phyloP scores from a whole-genome alignment of 2,888 invertebrate genomes.

The Drosophila demipolita region DNA sequence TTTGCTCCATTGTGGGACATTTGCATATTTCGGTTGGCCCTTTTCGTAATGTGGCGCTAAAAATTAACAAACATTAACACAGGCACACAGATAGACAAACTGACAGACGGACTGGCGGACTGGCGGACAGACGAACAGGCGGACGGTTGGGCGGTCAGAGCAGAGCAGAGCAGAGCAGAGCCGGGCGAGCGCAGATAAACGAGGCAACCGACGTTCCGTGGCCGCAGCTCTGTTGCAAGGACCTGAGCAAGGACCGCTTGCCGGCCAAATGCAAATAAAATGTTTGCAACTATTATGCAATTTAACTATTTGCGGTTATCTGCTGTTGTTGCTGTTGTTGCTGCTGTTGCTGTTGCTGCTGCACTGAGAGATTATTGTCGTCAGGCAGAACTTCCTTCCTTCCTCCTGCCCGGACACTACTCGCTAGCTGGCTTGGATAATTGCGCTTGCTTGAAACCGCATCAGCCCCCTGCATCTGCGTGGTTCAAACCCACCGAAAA shows the following conservation, averaged over 20 bases:
- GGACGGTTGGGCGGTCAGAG: neutral
- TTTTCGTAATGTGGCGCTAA: slow-evolving; percentile 49
- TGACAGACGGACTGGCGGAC: neutral
- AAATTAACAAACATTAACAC: slow-evolving; percentile 69
- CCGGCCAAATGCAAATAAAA: slow-evolving; percentile 60
- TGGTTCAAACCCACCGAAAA: slow-evolving; percentile 8
- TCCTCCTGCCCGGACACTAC: slow-evolving; percentile 29
- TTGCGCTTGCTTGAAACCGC: slow-evolving; percentile 43
- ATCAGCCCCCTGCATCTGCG: slow-evolving; percentile 18
- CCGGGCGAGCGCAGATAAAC: slow-evolving; percentile 38
- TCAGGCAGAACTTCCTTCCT: slow-evolving; percentile 34
- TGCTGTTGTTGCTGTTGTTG: slow-evolving; percentile 15
- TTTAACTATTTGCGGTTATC: slow-evolving; percentile 66
- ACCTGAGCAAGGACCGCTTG: slow-evolving; percentile 4
- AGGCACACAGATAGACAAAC: slow-evolving; percentile 17
- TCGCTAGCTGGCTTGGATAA: slow-evolving; percentile 29
- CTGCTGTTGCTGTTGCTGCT: slow-evolving; percentile 4
- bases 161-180: neutral
- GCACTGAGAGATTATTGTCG: slow-evolving; percentile 45
- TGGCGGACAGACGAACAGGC: too few species aligned
- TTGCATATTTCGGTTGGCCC: slow-evolving; percentile 46
- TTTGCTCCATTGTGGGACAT: slow-evolving; percentile 29
- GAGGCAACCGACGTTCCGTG: slow-evolving; percentile 12
- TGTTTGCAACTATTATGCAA: slow-evolving; percentile 69
- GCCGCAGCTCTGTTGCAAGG: slow-evolving; percentile 8